Percentiles rank a stretch among this genome's conserved stretches.
These are phyloP conservation scores for Illadopsis cleaveri DNA, from an alignment of 2,113 vertebrate genomes.

Conservation along the genomic window DNA sequence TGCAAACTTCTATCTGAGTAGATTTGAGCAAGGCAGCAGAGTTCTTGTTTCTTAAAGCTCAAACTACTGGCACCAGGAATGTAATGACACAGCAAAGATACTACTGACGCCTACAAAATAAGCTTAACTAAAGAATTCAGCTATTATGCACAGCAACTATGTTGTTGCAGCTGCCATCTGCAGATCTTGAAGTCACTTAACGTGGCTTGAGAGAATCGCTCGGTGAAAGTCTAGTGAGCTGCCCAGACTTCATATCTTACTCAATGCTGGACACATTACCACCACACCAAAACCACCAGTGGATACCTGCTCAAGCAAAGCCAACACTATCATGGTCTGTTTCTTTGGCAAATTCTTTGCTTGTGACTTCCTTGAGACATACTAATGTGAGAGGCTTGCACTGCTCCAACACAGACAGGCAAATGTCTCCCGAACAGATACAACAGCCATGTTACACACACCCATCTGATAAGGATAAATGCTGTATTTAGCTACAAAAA, in stretches of 20 bases:
- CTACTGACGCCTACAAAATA: background rate
- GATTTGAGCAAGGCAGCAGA: background rate
- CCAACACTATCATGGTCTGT: background rate
- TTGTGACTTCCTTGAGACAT: background rate
- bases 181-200: background rate
- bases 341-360: background rate
- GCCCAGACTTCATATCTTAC: background rate
- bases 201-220: background rate
- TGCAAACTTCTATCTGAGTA: background rate
- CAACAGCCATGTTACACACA: background rate
- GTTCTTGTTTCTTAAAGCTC: background rate
- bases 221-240: accelerated
- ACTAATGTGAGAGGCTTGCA: background rate
- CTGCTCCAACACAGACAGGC: background rate
- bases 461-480: background rate
- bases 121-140: background rate
- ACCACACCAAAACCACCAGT: background rate
- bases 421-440: background rate
- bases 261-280: accelerated
- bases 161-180: constrained; percentile 12
- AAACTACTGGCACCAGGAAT: background rate
- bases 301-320: background rate
- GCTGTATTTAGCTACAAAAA: background rate
- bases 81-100: constrained; percentile 34
- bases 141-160: background rate